A percentile compares a stretch with the other conserved stretches of the same genome.
Evolutionary conservation across 2,888 invertebrate species (phyloP).

Genomic region (Zele albiditarsus): DNA sequence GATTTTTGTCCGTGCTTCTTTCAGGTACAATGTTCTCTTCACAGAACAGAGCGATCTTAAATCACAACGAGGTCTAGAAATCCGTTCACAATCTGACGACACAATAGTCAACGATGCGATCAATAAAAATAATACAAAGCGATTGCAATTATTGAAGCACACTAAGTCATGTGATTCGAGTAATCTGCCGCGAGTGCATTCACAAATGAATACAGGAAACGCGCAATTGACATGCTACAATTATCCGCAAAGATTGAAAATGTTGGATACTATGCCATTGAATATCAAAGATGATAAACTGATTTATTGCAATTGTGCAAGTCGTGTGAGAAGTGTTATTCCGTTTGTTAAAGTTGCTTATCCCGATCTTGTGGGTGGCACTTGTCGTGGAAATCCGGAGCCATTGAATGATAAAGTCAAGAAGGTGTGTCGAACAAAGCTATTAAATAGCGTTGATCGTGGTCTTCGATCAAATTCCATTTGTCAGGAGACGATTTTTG

Average conservation of each 20-base stretch:
- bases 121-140: background rate
- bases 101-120: background rate
- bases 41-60: slow-evolving; percentile 76
- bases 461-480: slow-evolving; percentile 78
- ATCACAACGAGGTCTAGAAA: slow-evolving; percentile 73
- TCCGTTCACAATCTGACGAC: slow-evolving; percentile 57
- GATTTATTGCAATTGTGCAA: slow-evolving; percentile 76
- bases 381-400: slow-evolving; percentile 76
- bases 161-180: slow-evolving; percentile 15
- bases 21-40: slow-evolving; percentile 76
- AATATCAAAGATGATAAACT: slow-evolving; percentile 48
- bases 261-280: slow-evolving; percentile 5
- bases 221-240: background rate
- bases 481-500: slow-evolving; percentile 80
- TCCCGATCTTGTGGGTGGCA: slow-evolving; percentile 81
- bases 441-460: slow-evolving; percentile 80
- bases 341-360: slow-evolving; percentile 84
- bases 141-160: slow-evolving; percentile 3
- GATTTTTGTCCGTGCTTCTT: slow-evolving; percentile 53
- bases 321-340: slow-evolving; percentile 78
- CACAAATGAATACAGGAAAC: background rate
- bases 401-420: slow-evolving; percentile 77
- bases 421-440: slow-evolving; percentile 76
- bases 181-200: background rate
- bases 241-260: slow-evolving; percentile 12